Conservation (phyloP, 2,797 vertebrate genomes). For the Synanceia verrucosa region DNA sequence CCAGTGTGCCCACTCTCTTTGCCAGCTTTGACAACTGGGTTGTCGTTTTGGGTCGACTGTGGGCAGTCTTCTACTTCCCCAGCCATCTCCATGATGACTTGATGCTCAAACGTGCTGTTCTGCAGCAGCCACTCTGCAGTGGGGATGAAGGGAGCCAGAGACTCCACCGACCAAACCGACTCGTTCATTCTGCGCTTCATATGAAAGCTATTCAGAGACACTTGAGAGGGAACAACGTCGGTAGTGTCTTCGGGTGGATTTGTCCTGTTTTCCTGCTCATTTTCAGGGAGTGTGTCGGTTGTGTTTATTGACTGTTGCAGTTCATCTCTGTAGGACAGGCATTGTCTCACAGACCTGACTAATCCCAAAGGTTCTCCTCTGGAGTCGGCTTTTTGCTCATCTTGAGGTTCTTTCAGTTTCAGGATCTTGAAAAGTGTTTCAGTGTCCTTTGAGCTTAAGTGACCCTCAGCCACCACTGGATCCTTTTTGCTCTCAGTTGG, state of each 20-base stretch:
- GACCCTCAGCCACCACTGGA: background rate
- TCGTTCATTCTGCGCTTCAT: conserved; percentile 48
- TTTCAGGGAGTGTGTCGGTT: background rate
- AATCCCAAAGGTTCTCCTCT: background rate
- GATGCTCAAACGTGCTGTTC: conserved; percentile 32
- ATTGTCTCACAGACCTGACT: background rate
- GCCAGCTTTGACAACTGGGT: background rate
- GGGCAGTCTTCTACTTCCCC: conserved; percentile 13
- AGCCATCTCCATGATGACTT: conserved; percentile 5
- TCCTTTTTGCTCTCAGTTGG: background rate
- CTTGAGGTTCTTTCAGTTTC: background rate
- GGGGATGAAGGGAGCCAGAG: conserved; percentile 57
- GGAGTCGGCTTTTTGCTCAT: background rate
- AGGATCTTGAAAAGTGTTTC: conserved; percentile 22
- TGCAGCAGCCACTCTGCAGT: conserved; percentile 49
- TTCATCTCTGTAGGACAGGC: background rate
- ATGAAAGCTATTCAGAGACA: background rate
- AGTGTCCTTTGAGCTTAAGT: background rate
- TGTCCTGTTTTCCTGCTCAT: conserved; percentile 16
- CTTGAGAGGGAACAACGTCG: conserved; percentile 6
- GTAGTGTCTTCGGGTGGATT: background rate
- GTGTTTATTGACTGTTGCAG: background rate
- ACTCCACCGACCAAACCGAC: conserved; percentile 78
- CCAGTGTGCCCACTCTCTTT: background rate
- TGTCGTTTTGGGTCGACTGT: background rate